Evolutionary conservation across 1,140 invertebrate species (phyloP).

Genomic region (Diuraphis noxia): DNA sequence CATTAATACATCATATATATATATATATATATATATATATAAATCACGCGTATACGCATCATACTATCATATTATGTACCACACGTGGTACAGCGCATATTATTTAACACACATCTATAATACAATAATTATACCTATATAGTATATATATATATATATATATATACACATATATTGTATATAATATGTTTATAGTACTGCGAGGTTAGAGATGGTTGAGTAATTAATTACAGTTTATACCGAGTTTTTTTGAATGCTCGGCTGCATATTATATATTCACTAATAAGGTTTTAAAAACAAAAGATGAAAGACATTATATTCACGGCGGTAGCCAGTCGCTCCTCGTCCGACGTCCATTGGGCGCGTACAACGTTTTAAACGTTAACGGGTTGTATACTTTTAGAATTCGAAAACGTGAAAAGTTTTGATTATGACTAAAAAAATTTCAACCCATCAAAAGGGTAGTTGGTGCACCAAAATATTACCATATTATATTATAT

Average conservation of each 20-base stretch:
- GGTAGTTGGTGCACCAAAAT: not conserved
- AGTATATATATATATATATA: not conserved
- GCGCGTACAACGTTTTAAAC: not conserved
- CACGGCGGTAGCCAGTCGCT: not conserved
- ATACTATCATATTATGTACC: constrained; percentile 1
- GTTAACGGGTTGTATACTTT: not conserved
- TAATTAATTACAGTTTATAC: constrained; percentile 12
- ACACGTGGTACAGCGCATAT: not conserved
- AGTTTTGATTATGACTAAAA: not conserved
- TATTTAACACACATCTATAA: not conserved
- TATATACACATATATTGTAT: not conserved
- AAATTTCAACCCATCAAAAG: not conserved
- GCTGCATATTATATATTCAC: not conserved
- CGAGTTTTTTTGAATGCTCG: not conserved
- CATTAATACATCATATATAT: not conserved
- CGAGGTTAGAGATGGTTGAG: not conserved
- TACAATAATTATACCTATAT: constrained; percentile 27
- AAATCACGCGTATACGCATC: not conserved
- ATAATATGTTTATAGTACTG: not conserved
- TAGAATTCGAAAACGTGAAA: not conserved
- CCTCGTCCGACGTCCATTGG: too few species aligned
- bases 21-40: too few species aligned
- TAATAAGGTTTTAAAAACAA: constrained; percentile 33
- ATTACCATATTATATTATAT: not conserved
- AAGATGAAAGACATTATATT: not conserved